phyloP scores from a whole-genome alignment of 1,140 invertebrate species.

The Centruroides sculpturatus region DNA sequence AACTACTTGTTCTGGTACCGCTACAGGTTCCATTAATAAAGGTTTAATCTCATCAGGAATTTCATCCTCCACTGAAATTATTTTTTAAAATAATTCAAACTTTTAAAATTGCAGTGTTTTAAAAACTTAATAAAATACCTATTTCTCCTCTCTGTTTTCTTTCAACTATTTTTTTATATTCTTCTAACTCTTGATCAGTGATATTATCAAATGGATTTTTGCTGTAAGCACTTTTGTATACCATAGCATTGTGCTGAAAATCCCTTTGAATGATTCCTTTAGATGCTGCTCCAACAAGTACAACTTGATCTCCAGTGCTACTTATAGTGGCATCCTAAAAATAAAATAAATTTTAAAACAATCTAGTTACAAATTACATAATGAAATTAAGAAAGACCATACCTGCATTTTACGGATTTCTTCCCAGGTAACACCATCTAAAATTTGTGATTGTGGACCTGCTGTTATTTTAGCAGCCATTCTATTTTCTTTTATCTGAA shows the following conservation, averaged over 20 bases:
- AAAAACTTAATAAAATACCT: conserved; percentile 1
- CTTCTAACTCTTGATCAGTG: conserved; percentile 72
- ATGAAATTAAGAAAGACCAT: not conserved
- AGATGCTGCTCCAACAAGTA: conserved; percentile 81
- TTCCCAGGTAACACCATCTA: conserved; percentile 95
- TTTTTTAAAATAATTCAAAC: not conserved
- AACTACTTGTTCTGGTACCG: conserved; percentile 8
- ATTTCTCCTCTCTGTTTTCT: conserved; percentile 58
- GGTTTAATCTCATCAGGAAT: conserved; percentile 21
- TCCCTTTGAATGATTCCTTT: conserved; percentile 98
- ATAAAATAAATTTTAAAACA: not conserved
- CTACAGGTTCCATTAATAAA: conserved; percentile 20
- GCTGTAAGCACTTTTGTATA: conserved; percentile 94
- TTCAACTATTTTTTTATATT: conserved; percentile 72
- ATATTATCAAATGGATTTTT: conserved; percentile 95
- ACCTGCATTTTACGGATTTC: conserved; percentile 88
- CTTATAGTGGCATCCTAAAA: conserved; percentile 12
- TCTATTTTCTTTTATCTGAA: conserved; percentile 91
- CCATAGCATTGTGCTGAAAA: conserved; percentile 93
- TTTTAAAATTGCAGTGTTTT: too few relatives aligned
- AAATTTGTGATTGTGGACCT: conserved; percentile 91
- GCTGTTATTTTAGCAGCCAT: conserved; percentile 87
- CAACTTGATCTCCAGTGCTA: conserved; percentile 58
- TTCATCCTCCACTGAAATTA: conserved; percentile 17
- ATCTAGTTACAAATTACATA: not conserved